Evolutionary conservation across 2,888 invertebrate species (phyloP).

Genomic region (Balanococcus diminutus): DNA sequence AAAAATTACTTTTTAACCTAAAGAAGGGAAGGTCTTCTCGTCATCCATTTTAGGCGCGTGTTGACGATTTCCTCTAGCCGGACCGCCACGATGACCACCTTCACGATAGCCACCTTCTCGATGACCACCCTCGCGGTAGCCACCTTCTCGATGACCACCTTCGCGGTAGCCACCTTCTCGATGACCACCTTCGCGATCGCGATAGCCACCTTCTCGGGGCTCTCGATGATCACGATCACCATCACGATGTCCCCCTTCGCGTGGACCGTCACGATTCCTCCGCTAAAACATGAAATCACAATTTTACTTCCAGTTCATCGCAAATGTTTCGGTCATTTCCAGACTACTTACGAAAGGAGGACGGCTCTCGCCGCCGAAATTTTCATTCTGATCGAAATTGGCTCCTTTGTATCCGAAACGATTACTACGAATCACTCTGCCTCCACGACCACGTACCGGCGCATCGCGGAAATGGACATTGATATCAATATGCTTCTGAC

Average conservation of each 20-base stretch:
- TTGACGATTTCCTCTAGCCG: slow-evolving; percentile 46
- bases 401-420: slow-evolving; percentile 55
- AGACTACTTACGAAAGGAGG: slow-evolving; percentile 34
- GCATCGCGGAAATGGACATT: slow-evolving; percentile 58
- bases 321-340: no score
- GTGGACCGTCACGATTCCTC: background rate
- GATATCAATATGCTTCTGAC: slow-evolving; percentile 59
- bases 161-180: background rate
- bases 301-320: no score
- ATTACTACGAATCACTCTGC: slow-evolving; percentile 55
- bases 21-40: slow-evolving; percentile 93
- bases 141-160: background rate
- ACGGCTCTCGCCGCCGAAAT: slow-evolving; percentile 33
- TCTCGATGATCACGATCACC: background rate
- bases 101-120: background rate
- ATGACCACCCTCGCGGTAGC: background rate
- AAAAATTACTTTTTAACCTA: slow-evolving; percentile 67
- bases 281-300: background rate
- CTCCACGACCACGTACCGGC: slow-evolving; percentile 57
- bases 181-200: background rate
- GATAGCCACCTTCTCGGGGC: background rate
- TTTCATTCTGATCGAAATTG: slow-evolving; percentile 12
- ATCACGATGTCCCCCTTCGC: background rate
- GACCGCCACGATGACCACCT: background rate
- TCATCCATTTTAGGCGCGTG: slow-evolving; percentile 90